Base-by-base conservation (phyloP, 2,113 vertebrate species). In the Geococcyx californianus region DNA sequence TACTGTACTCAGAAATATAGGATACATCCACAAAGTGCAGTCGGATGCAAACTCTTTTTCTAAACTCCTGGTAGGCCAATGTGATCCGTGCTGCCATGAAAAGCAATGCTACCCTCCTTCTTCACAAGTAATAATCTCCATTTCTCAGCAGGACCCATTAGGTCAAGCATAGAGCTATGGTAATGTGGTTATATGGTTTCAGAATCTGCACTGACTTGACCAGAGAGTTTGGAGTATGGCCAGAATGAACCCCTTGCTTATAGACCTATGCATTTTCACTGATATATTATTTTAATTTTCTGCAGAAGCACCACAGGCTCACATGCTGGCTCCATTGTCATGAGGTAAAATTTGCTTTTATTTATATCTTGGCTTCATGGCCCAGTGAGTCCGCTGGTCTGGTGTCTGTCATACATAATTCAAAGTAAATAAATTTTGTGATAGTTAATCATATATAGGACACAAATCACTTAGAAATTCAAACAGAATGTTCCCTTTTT, bases 251-350 rank as follows among this genome's bases (percentile, higher is more conserved):
- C 21, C 20, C 25, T 49, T 4, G 0, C 45, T 3, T 1, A 1
- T 7, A 86, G 58, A 25, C 5, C 72, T 34, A 7, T 17, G 23
- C 19, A 1, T 34, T 26, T 20, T 1, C 68, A 15, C 51, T 36
- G 73, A 7, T 33, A 0, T 3, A 8, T 42, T 1, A 1, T 16
- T 62, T 8, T 3, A 0, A 0, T 24, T 44, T 10, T 9, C 72
- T 31, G 51, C 58, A 54, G 67, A 11, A 56, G 59, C 79, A 3
- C 11, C 40, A 1, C 5, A 4, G 69, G 25, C 72, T 77, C 29
- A 1, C 26, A 1, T 1, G 0, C 40, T 62, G 83, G 14, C 92
- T 73, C 17, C 62, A 0, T 10, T 70, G 79, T 3, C 60, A 34
- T 18, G n/a, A 88, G 26, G 8, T 16, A 51, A 17, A 45, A 16